Evolutionary conservation across 2,888 invertebrate species (phyloP).

Genomic region (Ecliptopera silaceata): DNA sequence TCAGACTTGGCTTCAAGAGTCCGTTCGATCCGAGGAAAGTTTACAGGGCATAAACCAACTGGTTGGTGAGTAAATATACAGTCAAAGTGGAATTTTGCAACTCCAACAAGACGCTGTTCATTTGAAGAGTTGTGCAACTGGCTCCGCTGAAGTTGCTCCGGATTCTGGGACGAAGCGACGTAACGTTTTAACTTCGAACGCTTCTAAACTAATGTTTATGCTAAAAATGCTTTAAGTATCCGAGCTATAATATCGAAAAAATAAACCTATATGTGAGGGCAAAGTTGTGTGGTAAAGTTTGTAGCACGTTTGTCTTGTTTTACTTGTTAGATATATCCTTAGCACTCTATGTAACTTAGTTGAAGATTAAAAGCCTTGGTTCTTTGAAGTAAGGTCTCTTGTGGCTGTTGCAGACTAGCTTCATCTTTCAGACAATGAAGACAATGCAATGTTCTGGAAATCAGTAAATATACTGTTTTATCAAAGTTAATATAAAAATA

Average conservation of each 20-base stretch:
- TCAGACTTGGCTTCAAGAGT: conserved; percentile 10
- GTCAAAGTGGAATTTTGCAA: conserved; percentile 48
- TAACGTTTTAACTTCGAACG: conserved; percentile 51
- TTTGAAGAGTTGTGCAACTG: conserved; percentile 61
- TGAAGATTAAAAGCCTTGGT: too few species aligned
- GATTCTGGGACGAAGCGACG: conserved; percentile 40
- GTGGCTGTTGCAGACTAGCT: too few species aligned
- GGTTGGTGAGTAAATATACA: conserved; percentile 52
- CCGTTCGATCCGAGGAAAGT: conserved; percentile 22
- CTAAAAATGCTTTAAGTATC: conserved; percentile 37
- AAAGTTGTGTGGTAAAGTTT: neutral
- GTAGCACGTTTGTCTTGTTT: neutral
- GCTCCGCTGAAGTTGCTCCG: conserved; percentile 52
- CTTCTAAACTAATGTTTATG: conserved; percentile 44
- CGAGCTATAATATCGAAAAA: conserved; percentile 6
- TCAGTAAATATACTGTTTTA: too few species aligned
- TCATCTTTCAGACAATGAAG: too few species aligned
- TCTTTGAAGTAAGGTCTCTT: too few species aligned
- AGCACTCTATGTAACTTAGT: neutral
- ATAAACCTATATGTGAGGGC: neutral
- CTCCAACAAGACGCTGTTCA: conserved; percentile 57
- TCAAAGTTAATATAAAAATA: too few species aligned
- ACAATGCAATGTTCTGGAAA: too few species aligned
- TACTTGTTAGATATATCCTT: neutral
- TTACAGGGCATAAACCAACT: conserved; percentile 41